Percentiles rank a stretch among this genome's conserved stretches.
Evolutionary conservation across 1,140 invertebrate genomes (phyloP).

Genomic region (Aphis craccivora): DNA sequence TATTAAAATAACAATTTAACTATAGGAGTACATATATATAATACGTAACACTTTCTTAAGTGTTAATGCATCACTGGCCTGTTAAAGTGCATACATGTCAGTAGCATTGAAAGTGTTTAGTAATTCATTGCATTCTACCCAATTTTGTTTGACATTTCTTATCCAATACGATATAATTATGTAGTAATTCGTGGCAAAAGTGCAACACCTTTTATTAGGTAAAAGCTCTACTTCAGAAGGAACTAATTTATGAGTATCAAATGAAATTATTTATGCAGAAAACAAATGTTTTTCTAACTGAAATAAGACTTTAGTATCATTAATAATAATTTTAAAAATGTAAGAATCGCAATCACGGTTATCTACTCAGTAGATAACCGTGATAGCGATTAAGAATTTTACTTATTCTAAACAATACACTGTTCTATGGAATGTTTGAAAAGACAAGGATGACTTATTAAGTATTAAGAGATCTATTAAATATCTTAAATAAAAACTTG

Average conservation of each 20-base stretch:
- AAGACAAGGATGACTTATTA: neutral
- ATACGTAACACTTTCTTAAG: too few species aligned
- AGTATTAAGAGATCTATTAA: neutral
- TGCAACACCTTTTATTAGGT: neutral
- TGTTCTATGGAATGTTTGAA: neutral
- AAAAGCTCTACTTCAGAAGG: neutral
- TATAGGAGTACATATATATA: too few species aligned
- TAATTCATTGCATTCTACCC: too few species aligned
- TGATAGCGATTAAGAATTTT: too few species aligned
- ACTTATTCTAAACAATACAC: neutral
- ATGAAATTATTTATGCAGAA: neutral
- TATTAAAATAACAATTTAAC: too few species aligned
- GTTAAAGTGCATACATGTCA: too few species aligned
- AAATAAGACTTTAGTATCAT: neutral
- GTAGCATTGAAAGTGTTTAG: too few species aligned
- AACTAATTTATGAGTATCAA: neutral
- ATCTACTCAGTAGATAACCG: too few species aligned
- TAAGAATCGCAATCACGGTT: too few species aligned
- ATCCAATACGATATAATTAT: too few species aligned
- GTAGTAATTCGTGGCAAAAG: neutral
- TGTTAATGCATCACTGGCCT: too few species aligned
- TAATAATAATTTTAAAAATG: neutral
- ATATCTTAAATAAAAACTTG: neutral
- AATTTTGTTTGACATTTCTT: too few species aligned
- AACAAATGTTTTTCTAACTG: neutral